These are phyloP conservation scores for Mesaphorura yosii DNA, from an alignment of 1,140 invertebrate genomes.

Conservation along the genomic window DNA sequence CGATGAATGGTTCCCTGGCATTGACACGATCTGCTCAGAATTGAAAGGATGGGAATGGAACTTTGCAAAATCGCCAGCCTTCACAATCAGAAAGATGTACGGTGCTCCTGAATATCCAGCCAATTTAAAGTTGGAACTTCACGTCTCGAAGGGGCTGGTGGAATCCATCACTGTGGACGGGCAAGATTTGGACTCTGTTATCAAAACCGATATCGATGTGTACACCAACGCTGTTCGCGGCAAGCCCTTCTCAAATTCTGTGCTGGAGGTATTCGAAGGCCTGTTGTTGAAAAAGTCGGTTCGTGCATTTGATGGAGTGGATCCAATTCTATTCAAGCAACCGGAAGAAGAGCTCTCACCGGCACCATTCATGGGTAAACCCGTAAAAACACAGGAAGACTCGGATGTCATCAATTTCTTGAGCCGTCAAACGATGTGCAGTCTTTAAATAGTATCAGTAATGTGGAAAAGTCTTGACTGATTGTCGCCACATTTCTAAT, in stretches of 20 bases:
- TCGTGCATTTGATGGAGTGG: no score
- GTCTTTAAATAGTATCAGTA: no score
- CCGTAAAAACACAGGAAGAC: no score
- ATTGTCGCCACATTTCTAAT: no score
- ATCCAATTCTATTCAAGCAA: no score
- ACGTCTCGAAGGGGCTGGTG: constrained; percentile 21
- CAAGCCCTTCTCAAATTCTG: constrained; percentile 16
- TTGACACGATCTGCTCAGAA: constrained; percentile 50
- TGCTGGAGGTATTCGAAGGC: constrained; percentile 23
- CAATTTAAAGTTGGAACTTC: constrained; percentile 11
- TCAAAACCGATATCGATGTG: constrained; percentile 18
- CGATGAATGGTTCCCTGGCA: constrained; percentile 58
- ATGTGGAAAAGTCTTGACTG: no score
- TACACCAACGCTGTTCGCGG: constrained; percentile 25
- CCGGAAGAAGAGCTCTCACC: no score
- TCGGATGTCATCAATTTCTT: no score
- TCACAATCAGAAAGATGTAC: constrained; percentile 45
- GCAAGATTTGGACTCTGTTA: constrained; percentile 14
- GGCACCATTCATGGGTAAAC: no score
- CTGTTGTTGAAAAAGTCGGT: constrained; percentile 23
- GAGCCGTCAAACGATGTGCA: no score
- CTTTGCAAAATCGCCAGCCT: constrained; percentile 76
- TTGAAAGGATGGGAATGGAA: constrained; percentile 75
- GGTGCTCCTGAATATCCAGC: neutral
- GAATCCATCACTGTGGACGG: neutral